Percentiles rank a stretch among this genome's conserved stretches.
phyloP scores from a whole-genome alignment of 2,888 invertebrate genomes.

The Isoperla grammatica region DNA sequence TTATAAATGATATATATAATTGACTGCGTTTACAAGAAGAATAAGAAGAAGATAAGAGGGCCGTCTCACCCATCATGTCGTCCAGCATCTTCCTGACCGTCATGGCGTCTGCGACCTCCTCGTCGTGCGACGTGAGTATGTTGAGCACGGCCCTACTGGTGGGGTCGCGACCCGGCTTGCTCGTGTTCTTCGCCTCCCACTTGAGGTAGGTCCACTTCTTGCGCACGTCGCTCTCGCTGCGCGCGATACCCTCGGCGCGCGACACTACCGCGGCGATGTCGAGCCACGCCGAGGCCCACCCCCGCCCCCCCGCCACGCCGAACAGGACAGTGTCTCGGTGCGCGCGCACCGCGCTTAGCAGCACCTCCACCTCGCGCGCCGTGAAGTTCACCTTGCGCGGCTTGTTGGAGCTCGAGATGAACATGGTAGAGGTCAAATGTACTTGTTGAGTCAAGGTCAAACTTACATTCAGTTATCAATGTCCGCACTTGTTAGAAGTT shows the following conservation, averaged over 20 bases:
- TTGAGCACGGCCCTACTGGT: slow-evolving; percentile 36
- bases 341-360: slow-evolving; percentile 34
- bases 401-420: slow-evolving; percentile 21
- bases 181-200: slow-evolving; percentile 38
- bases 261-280: slow-evolving; percentile 36
- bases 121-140: slow-evolving; percentile 34
- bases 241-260: slow-evolving; percentile 35
- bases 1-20: too few relatives aligned
- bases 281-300: slow-evolving; percentile 37
- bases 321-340: slow-evolving; percentile 36
- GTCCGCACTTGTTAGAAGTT: too few relatives aligned
- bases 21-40: too few relatives aligned
- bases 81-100: too few relatives aligned
- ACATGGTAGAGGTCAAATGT: too few relatives aligned
- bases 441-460: too few relatives aligned
- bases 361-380: slow-evolving; percentile 35
- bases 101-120: background rate
- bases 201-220: slow-evolving; percentile 38
- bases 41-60: too few relatives aligned
- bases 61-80: too few relatives aligned
- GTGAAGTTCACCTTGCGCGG: slow-evolving; percentile 37
- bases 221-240: slow-evolving; percentile 36
- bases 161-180: slow-evolving; percentile 36
- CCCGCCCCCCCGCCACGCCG: slow-evolving; percentile 36
- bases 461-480: too few relatives aligned